These are phyloP conservation scores for Rhorus exstirpatorius DNA, from an alignment of 2,888 invertebrate species.

Conservation along the genomic window DNA sequence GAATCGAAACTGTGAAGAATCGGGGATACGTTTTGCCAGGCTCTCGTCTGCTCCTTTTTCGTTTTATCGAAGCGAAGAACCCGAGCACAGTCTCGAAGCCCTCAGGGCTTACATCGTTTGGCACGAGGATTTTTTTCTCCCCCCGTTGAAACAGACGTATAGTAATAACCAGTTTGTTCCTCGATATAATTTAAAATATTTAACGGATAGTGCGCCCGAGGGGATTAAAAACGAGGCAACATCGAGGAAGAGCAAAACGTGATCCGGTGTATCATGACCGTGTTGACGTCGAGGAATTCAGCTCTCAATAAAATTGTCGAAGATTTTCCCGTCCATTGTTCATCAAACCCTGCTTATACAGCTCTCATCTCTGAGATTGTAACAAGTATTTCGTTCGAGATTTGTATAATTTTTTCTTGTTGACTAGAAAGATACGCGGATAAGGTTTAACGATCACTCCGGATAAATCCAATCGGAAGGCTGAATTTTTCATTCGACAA, in stretches of 20 bases:
- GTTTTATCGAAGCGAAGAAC: slow-evolving; percentile 11
- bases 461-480: background rate
- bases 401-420: background rate
- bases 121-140: slow-evolving; percentile 34
- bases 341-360: slow-evolving; percentile 10
- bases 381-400: background rate
- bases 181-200: slow-evolving; percentile 64
- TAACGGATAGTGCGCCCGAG: slow-evolving; percentile 36
- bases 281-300: slow-evolving; percentile 2
- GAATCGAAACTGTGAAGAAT: slow-evolving; percentile 55
- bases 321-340: background rate
- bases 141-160: slow-evolving; percentile 43
- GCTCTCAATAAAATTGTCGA: background rate
- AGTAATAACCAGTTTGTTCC: slow-evolving; percentile 52
- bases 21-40: slow-evolving; percentile 33
- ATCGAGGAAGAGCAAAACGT: slow-evolving; percentile 8
- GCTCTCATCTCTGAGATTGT: background rate
- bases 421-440: too few relatives aligned
- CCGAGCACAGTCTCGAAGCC: slow-evolving; percentile 20
- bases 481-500: background rate
- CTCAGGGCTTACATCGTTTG: slow-evolving; percentile 41
- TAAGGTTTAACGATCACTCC: background rate
- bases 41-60: slow-evolving; percentile 24
- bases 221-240: background rate
- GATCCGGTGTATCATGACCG: slow-evolving; percentile 9